phyloP scores from a whole-genome alignment of 2,888 invertebrate genomes.

The Pelosia muscerda region DNA sequence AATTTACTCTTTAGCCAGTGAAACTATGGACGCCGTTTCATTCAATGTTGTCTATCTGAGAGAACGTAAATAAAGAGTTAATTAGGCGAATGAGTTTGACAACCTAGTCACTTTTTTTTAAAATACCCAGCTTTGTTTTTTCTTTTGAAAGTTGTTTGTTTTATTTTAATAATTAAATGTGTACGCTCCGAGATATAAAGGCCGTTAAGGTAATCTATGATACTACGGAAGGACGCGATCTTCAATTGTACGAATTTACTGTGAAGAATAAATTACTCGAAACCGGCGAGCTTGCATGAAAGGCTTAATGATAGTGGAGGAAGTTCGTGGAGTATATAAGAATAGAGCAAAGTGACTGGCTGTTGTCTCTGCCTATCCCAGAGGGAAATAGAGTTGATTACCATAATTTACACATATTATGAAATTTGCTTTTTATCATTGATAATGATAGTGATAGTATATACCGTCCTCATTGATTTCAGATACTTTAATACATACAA shows the following conservation, averaged over 20 bases:
- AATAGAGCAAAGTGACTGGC: no score
- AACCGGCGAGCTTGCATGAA: no score
- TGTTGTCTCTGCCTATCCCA: no score
- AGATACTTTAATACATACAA: no score
- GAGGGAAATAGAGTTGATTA: no score
- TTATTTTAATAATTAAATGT: slow-evolving; percentile 24
- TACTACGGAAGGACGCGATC: not conserved
- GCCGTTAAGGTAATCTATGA: not conserved
- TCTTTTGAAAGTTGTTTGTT: slow-evolving; percentile 20
- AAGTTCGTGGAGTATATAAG: no score
- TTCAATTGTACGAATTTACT: not conserved
- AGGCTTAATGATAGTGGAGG: no score
- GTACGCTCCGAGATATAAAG: not conserved
- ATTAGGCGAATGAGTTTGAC: slow-evolving; percentile 62
- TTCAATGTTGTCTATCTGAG: slow-evolving; percentile 61
- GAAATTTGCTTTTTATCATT: no score
- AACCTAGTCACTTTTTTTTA: slow-evolving; percentile 39
- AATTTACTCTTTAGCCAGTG: slow-evolving; percentile 74
- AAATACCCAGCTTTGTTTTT: slow-evolving; percentile 29
- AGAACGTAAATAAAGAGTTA: slow-evolving; percentile 59
- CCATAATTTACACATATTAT: no score
- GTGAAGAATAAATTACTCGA: no score
- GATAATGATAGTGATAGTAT: no score
- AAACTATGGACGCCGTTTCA: slow-evolving; percentile 66
- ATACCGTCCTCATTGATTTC: no score